A percentile compares a stretch with the other conserved stretches of the same genome.
Conservation (phyloP, 35 echinoderm and acorn worm species). For the Ophiothrix spiculata region DNA sequence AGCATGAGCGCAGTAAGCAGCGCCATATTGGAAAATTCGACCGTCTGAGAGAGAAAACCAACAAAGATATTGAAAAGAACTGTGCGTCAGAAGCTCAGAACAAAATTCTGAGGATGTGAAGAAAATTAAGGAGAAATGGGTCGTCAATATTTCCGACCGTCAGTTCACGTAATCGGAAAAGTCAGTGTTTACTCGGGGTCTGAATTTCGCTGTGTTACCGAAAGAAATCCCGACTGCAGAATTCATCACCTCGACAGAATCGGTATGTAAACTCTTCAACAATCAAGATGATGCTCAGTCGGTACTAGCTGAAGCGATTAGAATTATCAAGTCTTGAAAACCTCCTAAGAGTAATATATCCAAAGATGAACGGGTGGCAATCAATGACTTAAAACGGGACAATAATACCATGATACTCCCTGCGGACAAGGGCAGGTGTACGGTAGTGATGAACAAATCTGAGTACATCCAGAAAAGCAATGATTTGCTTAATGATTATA, state of each 20-base stretch:
- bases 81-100: background rate
- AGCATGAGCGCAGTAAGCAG: background rate
- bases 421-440: conserved; percentile 15
- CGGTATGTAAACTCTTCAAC: background rate
- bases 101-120: background rate
- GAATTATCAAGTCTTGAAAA: background rate
- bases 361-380: background rate
- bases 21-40: background rate
- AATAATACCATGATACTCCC: background rate
- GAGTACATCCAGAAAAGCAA: conserved; percentile 13
- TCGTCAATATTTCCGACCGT: background rate
- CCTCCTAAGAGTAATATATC: background rate
- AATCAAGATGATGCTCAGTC: background rate
- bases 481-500: background rate
- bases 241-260: background rate
- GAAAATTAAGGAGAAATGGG: background rate
- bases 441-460: background rate
- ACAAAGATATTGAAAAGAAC: background rate
- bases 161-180: background rate
- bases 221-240: background rate
- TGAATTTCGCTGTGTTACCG: background rate
- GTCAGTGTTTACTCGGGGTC: background rate
- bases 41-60: background rate
- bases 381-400: background rate
- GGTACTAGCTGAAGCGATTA: background rate